Base-by-base conservation (phyloP, 2,113 vertebrate genomes). In the Pseudonaja textilis region DNA sequence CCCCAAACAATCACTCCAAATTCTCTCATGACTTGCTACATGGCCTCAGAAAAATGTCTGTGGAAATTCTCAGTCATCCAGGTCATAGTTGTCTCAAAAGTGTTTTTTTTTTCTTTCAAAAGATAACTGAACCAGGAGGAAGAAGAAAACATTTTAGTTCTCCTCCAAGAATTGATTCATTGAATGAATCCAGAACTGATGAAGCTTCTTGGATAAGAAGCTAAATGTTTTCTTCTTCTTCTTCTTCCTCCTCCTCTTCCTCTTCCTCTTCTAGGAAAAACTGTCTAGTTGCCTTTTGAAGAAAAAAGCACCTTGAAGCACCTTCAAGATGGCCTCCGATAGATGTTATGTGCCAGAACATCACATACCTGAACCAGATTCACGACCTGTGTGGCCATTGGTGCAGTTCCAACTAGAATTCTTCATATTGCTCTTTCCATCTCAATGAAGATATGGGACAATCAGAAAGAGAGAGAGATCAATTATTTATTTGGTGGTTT, bases 191-290 rank as follows among this genome's bases (percentile, higher is more conserved):
- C 61, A 69, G 61, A 69, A 2, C 11, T n/a, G 61, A n/a, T 69
- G 26, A 69, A 69, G 29, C 11, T n/a, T 64, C 26, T 64, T 64
- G 61, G 26, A 29, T 64, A 29, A 64, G 26, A 64, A 64, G 26
- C 1, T 0, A 64, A 64, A n/a, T 64, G 59, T 64, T 29, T 47
- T 47, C 12, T 16, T n/a, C 61, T 5, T 69, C 29, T 12, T n/a
- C 61, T 9, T 50, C 8, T 0, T 9, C 8, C 1, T 10, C 1
- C 0, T 12, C 50, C 12, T 64, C 61, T n/a, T n/a, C 4, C 5
- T 64, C 12, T 14, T 64, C 61, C 2, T 64, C 29, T 12, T 64
- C 29, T 0, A n/a, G 61, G 1, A 64, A 4, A 69, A 69, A 69
- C 26, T n/a, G 61, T 69, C 61, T 12, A 69, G 61, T n/a, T 69